These are phyloP conservation scores for Anolis apletophallus DNA, from an alignment of 2,797 vertebrate genomes.

Conservation along the genomic window DNA sequence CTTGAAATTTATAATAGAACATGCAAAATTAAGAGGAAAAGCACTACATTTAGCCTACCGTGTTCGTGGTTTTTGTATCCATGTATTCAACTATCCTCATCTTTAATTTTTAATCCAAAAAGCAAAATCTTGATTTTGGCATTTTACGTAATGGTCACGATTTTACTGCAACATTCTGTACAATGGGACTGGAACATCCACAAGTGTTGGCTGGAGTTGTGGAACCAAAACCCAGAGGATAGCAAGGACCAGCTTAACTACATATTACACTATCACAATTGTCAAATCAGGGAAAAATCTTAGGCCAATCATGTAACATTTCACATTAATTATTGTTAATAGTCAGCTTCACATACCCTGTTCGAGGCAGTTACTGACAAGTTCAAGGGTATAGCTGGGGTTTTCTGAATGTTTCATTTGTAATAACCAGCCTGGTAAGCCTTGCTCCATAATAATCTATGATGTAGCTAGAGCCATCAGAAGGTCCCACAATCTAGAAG, in stretches of 20 bases:
- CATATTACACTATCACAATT: background rate
- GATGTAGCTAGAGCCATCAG: constrained; percentile 95
- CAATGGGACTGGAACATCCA: too few species aligned
- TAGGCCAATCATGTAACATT: background rate
- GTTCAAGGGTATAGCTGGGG: constrained; percentile 88
- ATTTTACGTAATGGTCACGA: too few species aligned
- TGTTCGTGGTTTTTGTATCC: too few species aligned
- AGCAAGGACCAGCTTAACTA: background rate
- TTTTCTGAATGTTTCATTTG: constrained; percentile 93
- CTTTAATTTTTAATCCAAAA: too few species aligned
- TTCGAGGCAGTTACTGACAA: constrained; percentile 45
- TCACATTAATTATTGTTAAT: background rate
- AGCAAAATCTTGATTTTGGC: too few species aligned
- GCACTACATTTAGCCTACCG: background rate
- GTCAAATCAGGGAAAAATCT: background rate
- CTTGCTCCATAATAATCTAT: constrained; percentile 97
- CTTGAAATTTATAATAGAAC: background rate
- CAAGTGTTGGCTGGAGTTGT: too few species aligned
- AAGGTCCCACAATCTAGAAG: constrained; percentile 93
- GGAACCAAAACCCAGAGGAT: too few species aligned
- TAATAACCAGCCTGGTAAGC: constrained; percentile 89
- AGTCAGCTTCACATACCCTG: background rate
- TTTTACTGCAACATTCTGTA: too few species aligned
- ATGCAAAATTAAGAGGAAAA: constrained; percentile 26
- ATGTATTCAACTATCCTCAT: too few species aligned